phyloP scores from a whole-genome alignment of 2,888 invertebrate genomes.

The Cryptus viduatorius region DNA sequence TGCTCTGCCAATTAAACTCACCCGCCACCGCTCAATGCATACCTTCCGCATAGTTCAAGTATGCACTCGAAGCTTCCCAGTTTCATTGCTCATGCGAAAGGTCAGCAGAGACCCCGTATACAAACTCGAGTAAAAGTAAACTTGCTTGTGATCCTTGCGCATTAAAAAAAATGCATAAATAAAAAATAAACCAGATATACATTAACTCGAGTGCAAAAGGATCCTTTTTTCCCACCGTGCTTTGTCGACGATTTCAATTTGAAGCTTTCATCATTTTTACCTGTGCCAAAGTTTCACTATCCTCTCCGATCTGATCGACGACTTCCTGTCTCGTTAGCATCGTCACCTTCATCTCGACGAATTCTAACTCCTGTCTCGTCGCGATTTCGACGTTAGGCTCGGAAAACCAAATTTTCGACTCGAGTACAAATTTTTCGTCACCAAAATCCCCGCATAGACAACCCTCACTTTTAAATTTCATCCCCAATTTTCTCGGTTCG shows the following conservation, averaged over 20 bases:
- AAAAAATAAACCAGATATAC: background rate
- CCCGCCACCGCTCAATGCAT: conserved; percentile 40
- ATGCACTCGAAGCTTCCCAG: conserved; percentile 43
- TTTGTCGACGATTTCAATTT: background rate
- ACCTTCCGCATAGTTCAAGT: conserved; percentile 43
- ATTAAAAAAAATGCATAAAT: background rate
- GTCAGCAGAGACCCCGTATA: conserved; percentile 39
- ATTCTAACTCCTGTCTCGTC: background rate
- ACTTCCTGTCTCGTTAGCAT: conserved; percentile 31
- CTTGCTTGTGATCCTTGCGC: conserved; percentile 2
- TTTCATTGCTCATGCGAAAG: conserved; percentile 63
- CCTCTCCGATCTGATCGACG: conserved; percentile 33
- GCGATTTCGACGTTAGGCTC: conserved; percentile 32
- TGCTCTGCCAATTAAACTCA: conserved; percentile 60
- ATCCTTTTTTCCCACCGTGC: conserved; percentile 6
- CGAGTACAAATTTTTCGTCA: conserved; percentile 19
- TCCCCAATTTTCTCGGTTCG: conserved; percentile 15
- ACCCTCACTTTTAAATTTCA: conserved; percentile 48
- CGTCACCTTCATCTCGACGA: background rate
- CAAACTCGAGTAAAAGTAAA: conserved; percentile 41
- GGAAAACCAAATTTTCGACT: conserved; percentile 46
- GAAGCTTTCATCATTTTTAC: conserved; percentile 35
- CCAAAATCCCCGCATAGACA: conserved; percentile 17
- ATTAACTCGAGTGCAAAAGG: background rate
- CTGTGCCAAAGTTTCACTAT: conserved; percentile 50